Conservation (phyloP, 1,140 invertebrate genomes). For the Harpegnathos saltator region DNA sequence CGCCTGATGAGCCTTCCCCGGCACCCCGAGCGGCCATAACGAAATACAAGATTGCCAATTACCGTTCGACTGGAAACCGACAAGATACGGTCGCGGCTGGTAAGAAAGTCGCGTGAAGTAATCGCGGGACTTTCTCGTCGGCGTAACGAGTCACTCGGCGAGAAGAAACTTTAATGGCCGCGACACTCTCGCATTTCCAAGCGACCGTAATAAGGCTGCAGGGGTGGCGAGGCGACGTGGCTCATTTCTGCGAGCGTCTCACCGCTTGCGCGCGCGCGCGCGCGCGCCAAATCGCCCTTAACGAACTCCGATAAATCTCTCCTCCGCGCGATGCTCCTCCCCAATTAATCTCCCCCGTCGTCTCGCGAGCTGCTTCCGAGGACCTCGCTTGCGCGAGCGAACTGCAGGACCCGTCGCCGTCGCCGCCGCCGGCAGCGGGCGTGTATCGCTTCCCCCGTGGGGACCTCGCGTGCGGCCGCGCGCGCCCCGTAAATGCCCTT, state of each 20-base stretch:
- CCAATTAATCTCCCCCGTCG: neutral
- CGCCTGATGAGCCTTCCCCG: neutral
- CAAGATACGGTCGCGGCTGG: neutral
- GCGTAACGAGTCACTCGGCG: neutral
- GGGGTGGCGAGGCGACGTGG: neutral
- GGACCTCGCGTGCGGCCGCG: neutral
- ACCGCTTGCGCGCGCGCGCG: too few species aligned
- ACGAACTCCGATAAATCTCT: slow-evolving; percentile 14
- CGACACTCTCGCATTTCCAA: too few species aligned
- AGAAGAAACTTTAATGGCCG: neutral
- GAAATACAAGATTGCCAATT: slow-evolving; percentile 7
- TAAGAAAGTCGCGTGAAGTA: neutral
- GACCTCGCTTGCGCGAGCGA: neutral
- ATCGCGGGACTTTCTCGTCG: neutral
- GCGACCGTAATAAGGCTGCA: neutral
- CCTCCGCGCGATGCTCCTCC: too few species aligned
- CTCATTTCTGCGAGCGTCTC: slow-evolving; percentile 32
- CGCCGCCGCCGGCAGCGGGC: too few species aligned
- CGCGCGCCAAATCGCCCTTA: slow-evolving; percentile 4
- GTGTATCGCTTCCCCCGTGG: slow-evolving; percentile 13
- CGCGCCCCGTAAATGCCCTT: slow-evolving; percentile 48
- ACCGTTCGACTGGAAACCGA: neutral
- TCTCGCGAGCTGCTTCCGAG: slow-evolving; percentile 21
- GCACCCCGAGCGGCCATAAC: neutral
- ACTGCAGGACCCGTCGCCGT: neutral